Evolutionary conservation across 2,113 vertebrate species (phyloP).

Genomic region (Eulemur rufifrons): DNA sequence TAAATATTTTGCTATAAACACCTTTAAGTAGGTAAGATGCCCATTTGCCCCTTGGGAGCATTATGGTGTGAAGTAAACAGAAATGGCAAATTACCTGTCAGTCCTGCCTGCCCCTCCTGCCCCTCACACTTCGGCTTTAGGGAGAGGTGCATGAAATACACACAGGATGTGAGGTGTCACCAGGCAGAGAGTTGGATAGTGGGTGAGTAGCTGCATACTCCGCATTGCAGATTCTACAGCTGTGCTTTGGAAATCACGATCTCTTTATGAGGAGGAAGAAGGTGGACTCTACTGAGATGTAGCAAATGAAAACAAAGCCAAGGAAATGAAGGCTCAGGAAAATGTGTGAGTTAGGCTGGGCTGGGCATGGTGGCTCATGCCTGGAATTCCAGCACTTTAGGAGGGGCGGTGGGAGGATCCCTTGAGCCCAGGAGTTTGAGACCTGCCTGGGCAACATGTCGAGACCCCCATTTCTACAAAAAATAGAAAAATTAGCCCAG

Average conservation of each 20-base stretch:
- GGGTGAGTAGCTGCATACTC: neutral
- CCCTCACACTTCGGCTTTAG: neutral
- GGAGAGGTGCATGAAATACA: neutral
- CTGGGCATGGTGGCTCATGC: no score
- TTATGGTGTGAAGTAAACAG: neutral
- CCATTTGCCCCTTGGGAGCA: no score
- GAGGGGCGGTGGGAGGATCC: no score
- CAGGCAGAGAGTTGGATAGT: neutral
- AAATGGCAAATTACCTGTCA: neutral
- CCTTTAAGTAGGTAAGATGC: neutral
- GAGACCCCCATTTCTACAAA: no score
- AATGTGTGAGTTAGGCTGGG: conserved; percentile 48
- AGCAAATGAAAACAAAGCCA: conserved; percentile 96
- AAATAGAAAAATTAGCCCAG: no score
- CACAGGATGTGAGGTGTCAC: no score
- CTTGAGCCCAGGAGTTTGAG: no score
- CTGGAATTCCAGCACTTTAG: no score
- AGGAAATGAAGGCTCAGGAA: conserved; percentile 94
- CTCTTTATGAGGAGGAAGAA: conserved; percentile 94
- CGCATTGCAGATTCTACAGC: conserved; percentile 88
- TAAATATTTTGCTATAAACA: neutral
- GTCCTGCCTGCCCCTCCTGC: neutral
- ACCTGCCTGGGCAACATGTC: no score
- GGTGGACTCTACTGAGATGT: conserved; percentile 94
- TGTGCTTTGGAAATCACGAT: conserved; percentile 94